These are phyloP conservation scores for Hyperopisus bebe DNA, from an alignment of 2,113 vertebrate genomes.

Conservation along the genomic window DNA sequence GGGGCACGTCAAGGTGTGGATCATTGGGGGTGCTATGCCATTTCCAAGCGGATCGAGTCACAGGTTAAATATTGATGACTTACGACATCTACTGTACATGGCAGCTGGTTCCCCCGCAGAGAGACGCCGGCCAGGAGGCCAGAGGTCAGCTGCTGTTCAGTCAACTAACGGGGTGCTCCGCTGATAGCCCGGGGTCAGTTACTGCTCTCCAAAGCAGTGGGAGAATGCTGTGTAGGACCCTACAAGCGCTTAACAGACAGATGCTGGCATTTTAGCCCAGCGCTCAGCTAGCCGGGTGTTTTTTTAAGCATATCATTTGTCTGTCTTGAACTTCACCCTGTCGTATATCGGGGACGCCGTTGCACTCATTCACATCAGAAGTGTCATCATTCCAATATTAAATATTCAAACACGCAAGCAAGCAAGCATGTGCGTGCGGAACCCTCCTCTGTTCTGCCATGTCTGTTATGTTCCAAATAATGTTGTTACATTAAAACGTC, in stretches of 20 bases:
- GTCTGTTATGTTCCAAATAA: neutral
- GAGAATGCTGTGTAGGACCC: neutral
- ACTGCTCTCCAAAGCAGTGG: neutral
- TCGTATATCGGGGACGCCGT: neutral
- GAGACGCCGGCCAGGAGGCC: neutral
- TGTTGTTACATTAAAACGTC: neutral
- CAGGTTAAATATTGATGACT: conserved; percentile 68
- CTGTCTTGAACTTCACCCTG: neutral
- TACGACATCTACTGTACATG: conserved; percentile 46
- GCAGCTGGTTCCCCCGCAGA: conserved; percentile 40
- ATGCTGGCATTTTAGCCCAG: neutral
- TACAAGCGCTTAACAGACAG: neutral
- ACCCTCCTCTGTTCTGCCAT: neutral
- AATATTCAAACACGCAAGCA: neutral
- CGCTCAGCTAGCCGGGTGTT: neutral
- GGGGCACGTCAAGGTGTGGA: conserved; percentile 18
- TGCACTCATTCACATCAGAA: neutral
- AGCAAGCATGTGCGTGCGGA: neutral
- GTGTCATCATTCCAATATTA: neutral
- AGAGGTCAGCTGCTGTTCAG: neutral
- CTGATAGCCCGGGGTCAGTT: neutral
- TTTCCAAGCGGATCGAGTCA: conserved; percentile 58
- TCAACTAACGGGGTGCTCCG: neutral
- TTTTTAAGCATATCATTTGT: neutral
- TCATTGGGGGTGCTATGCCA: neutral